phyloP scores from a whole-genome alignment of 2,888 invertebrate genomes.

The Cosmia trapezina region DNA sequence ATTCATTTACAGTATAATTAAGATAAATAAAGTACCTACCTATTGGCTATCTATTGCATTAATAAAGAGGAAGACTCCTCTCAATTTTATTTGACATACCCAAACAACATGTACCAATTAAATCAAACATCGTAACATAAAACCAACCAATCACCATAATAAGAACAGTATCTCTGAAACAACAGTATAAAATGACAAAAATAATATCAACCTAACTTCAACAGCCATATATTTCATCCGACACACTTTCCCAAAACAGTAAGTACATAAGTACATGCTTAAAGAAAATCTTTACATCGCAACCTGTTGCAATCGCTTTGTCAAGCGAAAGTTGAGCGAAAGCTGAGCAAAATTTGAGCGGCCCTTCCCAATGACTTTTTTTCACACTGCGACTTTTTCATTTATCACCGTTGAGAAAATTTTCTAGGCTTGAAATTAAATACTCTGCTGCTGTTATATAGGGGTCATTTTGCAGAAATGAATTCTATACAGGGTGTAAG shows the following conservation, averaged over 20 bases:
- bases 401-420: conserved; percentile 38
- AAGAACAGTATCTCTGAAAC: conserved; percentile 14
- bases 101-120: conserved; percentile 4
- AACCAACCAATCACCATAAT: conserved; percentile 40
- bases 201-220: conserved; percentile 14
- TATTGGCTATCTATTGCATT: background rate
- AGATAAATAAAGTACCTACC: background rate
- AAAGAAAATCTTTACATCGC: conserved; percentile 49
- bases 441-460: conserved; percentile 26
- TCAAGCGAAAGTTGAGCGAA: conserved; percentile 39
- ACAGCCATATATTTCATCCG: conserved; percentile 5
- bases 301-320: conserved; percentile 60
- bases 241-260: conserved; percentile 41
- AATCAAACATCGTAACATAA: conserved; percentile 12
- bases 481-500: conserved; percentile 3
- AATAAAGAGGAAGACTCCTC: background rate
- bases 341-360: conserved; percentile 46
- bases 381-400: conserved; percentile 53
- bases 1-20: background rate
- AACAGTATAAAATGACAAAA: conserved; percentile 17
- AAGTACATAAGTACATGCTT: conserved; percentile 35
- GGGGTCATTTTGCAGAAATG: conserved; percentile 19
- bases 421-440: conserved; percentile 51
- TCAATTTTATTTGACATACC: background rate
- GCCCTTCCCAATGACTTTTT: conserved; percentile 48